Base-by-base conservation (phyloP, 2,888 invertebrate genomes). In the Caenorhabditis uteleia region DNA sequence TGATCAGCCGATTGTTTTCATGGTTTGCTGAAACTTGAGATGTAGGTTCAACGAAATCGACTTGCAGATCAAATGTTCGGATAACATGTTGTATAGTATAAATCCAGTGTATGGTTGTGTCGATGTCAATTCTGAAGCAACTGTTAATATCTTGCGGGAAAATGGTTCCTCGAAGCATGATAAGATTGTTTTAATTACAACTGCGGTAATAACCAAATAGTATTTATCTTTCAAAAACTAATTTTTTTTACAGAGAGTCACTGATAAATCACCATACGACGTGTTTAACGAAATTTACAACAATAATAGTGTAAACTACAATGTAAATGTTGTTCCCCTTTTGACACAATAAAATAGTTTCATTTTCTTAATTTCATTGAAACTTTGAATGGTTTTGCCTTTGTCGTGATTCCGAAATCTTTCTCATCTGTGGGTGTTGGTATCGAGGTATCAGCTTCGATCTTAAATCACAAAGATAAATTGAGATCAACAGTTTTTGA, bases 11-110 rank as follows among this genome's bases (percentile, higher is more conserved):
- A 16, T 45, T 20, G 45, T 45, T 10, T 45, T 42, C 31, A 54
- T 58, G 64, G 54, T 54, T 8, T n/a, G n/a, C 2, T 16, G 8
- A 16, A 14, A 26, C 16, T 8, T 27, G 12, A 44, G 26, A 26
- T 18, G 12, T 8, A 23, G 18, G 18, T 21, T 40, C 21, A n/a
- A 5, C 7, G 3, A 40, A 8, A 40, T 10, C 20, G n/a, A 12
- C 5, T 43, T 27, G 10, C 23, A 53, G 53, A 33, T 53, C 14
- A 67, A 67, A 29, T 67, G 67, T 49, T 67, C 67, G 51, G 67
- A 67, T 25, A 67, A 67, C 18, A 42, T 60, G 48, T 26, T 67
- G 48, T 67, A 47, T 38, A 57, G 50, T 29, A 56, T 67, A 21
- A 58, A 57, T 42, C 67, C 67, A 18, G 67, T 61, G 0, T 54